Conservation (phyloP, 2,113 vertebrate genomes). For the Rhinogobius similis region DNA sequence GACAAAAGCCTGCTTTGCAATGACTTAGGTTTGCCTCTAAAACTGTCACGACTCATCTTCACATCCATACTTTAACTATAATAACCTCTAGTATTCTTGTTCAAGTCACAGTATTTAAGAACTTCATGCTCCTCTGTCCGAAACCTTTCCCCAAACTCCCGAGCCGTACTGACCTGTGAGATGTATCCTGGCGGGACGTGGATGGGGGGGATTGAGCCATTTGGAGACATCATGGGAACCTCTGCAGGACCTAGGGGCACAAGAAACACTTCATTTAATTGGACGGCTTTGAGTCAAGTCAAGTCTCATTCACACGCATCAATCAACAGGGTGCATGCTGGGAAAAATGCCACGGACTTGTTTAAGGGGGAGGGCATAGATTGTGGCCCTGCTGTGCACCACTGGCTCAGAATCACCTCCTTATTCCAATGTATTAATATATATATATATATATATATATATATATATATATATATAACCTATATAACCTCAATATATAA, state of each 20-base stretch:
- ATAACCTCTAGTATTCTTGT: no score
- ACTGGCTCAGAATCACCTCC: background rate
- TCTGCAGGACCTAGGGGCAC: conserved; percentile 88
- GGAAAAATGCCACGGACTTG: conserved; percentile 29
- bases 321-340: conserved; percentile 28
- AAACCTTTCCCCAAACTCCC: no score
- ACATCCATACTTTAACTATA: no score
- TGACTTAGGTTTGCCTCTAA: no score
- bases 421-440: conserved; percentile 3
- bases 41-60: no score
- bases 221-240: conserved; percentile 99
- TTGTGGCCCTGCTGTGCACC: background rate
- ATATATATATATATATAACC: no score
- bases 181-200: conserved; percentile 98
- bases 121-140: no score
- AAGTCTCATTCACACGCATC: conserved; percentile 38
- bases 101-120: no score
- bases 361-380: background rate
- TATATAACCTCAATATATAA: background rate
- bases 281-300: conserved; percentile 3
- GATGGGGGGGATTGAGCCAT: conserved; percentile 97
- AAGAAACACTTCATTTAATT: conserved; percentile 33
- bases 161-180: conserved; percentile 85
- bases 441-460: no score
- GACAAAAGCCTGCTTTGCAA: no score